Conservation (phyloP, 1,140 invertebrate species). For the Leptopilina boulardi region DNA sequence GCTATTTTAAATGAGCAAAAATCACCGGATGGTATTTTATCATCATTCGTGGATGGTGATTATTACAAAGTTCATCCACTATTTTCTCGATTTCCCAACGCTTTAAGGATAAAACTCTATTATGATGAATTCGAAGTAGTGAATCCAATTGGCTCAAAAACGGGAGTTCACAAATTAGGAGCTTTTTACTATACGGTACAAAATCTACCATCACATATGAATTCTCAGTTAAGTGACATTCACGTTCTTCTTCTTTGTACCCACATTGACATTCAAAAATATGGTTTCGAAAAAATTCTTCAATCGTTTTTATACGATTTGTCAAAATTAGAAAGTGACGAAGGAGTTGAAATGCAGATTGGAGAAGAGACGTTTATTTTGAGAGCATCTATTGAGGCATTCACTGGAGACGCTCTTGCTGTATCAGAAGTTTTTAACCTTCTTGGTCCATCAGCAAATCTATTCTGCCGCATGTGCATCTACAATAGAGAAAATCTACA, state of each 20-base stretch:
- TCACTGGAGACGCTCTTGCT: constrained; percentile 44
- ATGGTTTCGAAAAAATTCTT: constrained; percentile 38
- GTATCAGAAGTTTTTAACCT: constrained; percentile 45
- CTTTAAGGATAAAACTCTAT: constrained; percentile 27
- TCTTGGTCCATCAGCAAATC: constrained; percentile 37
- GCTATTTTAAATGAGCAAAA: constrained; percentile 23
- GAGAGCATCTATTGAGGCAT: constrained; percentile 36
- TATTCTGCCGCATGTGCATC: constrained; percentile 43
- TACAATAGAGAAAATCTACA: constrained; percentile 38
- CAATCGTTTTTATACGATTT: constrained; percentile 18
- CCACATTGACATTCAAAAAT: constrained; percentile 29
- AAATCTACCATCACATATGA: constrained; percentile 38
- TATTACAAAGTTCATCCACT: constrained; percentile 30
- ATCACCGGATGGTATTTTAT: not conserved
- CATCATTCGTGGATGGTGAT: constrained; percentile 30
- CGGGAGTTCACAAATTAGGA: constrained; percentile 40
- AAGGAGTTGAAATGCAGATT: too few relatives aligned
- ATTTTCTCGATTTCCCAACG: not conserved
- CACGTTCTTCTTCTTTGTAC: constrained; percentile 11
- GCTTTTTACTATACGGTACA: constrained; percentile 36
- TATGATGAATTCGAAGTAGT: constrained; percentile 26
- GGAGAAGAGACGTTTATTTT: constrained; percentile 23
- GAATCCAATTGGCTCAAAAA: constrained; percentile 39
- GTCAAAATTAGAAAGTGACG: too few relatives aligned
- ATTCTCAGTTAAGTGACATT: constrained; percentile 36